Base-by-base conservation (phyloP, 2,113 vertebrate species). In the Peucedramus taeniatus region DNA sequence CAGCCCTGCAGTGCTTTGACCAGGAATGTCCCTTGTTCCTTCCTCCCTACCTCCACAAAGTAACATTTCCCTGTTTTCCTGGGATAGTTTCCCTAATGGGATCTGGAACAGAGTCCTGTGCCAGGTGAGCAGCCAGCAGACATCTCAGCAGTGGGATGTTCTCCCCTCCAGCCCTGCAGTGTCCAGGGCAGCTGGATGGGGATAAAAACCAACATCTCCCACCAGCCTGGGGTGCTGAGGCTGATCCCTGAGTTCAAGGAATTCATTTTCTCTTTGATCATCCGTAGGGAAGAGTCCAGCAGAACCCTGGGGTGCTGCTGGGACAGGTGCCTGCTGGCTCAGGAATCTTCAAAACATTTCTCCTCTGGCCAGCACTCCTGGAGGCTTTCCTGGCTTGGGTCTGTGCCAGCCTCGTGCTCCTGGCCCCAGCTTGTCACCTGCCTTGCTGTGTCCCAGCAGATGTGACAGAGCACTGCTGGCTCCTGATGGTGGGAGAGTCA, bases 21-120 rank as follows among this genome's bases (percentile, higher is more conserved):
- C 61, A 15, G 31, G 61, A 66, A 6, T 12, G 5, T 5, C n/a
- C 31, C 15, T 0, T 0, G 1, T 49, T 68, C 0, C 0, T 57
- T 53, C 56, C 49, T 5, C 8, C 27, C n/a, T 80, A n/a, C n/a
- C n/a, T 72, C 54, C 49, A 15, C 35, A 17, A n/a, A 69, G 11
- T 4, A 15, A 28, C 1, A 5, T n/a, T 13, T n/a, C 33, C 6
- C 5, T 66, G 11, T 11, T 92, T 89, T 51, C n/a, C 45, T 0
- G 0, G 30, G 53, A 19, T 39, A 4, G 3, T 51, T 86, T 47
- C 40, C 31, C 8, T 44, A 1, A 20, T 45, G 1, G 2, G 50
- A 12, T 69, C 31, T 91, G 76, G 86, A 30, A 27, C 23, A 0
- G 0, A n/a, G 40, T 50, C 11, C 35, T 49, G 7, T 72, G 39